phyloP scores from a whole-genome alignment of 1,140 invertebrate species.

The Drosophila albomicans region DNA sequence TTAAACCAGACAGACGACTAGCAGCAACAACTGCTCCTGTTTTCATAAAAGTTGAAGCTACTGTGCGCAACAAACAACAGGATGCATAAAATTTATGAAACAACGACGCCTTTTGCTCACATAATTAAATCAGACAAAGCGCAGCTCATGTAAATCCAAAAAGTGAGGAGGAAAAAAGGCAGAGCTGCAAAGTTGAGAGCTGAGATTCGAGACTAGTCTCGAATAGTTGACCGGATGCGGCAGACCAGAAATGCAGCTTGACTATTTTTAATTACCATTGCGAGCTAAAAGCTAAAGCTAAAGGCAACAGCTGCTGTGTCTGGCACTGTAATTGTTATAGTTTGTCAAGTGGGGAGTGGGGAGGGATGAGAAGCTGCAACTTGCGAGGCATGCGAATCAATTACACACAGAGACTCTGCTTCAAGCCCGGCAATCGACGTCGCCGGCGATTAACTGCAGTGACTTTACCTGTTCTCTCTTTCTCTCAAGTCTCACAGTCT shows the following conservation, averaged over 20 bases:
- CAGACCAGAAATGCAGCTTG: constrained; percentile 75
- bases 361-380: constrained; percentile 12
- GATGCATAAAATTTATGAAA: constrained; percentile 82
- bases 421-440: constrained; percentile 50
- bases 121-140: constrained; percentile 82
- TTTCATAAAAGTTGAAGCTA: constrained; percentile 19
- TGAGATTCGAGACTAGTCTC: constrained; percentile 4
- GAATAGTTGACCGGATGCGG: constrained; percentile 63
- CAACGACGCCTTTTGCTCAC: constrained; percentile 81
- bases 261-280: constrained; percentile 80
- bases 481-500: constrained; percentile 2
- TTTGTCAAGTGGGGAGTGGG: constrained; percentile 51
- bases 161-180: not conserved
- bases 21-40: constrained; percentile 1
- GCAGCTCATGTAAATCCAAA: constrained; percentile 75
- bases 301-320: constrained; percentile 51
- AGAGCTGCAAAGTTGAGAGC: not conserved
- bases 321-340: constrained; percentile 74
- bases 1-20: constrained; percentile 25
- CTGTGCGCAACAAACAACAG: constrained; percentile 54
- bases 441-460: constrained; percentile 78
- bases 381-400: constrained; percentile 71
- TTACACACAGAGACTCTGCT: constrained; percentile 60
- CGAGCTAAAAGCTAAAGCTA: constrained; percentile 20
- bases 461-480: constrained; percentile 72